phyloP scores from a whole-genome alignment of 1,140 invertebrate species.

The Drosophila fuyamai region DNA sequence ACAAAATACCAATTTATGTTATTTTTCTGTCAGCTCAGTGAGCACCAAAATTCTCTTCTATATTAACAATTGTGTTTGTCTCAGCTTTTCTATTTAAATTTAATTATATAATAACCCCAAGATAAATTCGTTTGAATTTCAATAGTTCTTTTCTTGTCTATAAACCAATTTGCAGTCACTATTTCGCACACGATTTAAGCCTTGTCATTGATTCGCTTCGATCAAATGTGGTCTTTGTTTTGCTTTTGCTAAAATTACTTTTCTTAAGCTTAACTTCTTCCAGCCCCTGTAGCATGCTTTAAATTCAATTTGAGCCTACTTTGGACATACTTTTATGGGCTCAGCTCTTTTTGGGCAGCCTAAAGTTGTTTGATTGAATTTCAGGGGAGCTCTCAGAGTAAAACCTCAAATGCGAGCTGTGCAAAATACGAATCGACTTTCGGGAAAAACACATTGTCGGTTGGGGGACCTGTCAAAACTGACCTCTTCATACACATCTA shows the following conservation, averaged over 20 bases:
- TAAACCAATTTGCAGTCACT: neutral
- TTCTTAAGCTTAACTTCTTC: slow-evolving; percentile 37
- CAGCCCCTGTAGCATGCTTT: slow-evolving; percentile 13
- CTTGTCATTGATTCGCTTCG: slow-evolving; percentile 17
- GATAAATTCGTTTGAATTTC: neutral
- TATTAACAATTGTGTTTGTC: neutral
- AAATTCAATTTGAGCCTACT: slow-evolving; percentile 53
- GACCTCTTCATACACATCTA: slow-evolving; percentile 8
- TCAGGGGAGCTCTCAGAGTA: slow-evolving; percentile 4
- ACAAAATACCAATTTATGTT: neutral
- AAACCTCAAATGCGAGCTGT: slow-evolving; percentile 42
- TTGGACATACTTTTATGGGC: slow-evolving; percentile 46
- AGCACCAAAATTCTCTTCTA: neutral
- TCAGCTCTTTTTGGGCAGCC: slow-evolving; percentile 32
- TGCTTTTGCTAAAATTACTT: slow-evolving; percentile 37
- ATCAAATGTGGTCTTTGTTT: slow-evolving; percentile 32
- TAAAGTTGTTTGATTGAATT: slow-evolving; percentile 51
- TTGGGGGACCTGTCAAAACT: slow-evolving; percentile 47
- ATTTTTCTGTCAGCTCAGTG: neutral
- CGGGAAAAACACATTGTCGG: slow-evolving; percentile 25
- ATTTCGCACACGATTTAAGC: slow-evolving; percentile 21
- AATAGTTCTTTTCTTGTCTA: too few relatives aligned
- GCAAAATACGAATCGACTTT: slow-evolving; percentile 45
- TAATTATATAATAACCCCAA: neutral
- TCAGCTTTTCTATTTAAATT: neutral